A percentile compares a stretch with the other conserved stretches of the same genome.
These are phyloP conservation scores for Rhingia rostrata DNA, from an alignment of 2,888 invertebrate species.

Conservation along the genomic window DNA sequence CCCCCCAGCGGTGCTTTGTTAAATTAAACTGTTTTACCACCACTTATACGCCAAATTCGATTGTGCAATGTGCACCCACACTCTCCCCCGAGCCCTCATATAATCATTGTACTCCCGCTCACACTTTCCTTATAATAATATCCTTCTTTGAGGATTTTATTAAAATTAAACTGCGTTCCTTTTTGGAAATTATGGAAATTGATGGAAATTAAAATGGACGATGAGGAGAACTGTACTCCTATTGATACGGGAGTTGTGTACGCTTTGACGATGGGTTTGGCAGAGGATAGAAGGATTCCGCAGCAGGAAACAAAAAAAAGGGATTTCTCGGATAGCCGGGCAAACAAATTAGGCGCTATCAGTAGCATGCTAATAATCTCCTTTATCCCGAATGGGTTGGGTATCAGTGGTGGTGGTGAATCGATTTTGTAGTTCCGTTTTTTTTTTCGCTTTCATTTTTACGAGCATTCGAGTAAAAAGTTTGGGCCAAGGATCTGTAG, in stretches of 20 bases:
- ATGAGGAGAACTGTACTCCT: conserved; percentile 19
- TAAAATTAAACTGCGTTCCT: conserved; percentile 51
- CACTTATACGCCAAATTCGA: conserved; percentile 52
- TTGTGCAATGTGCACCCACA: conserved; percentile 39
- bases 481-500: conserved; percentile 26
- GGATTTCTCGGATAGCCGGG: conserved; percentile 32
- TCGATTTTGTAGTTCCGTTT: conserved; percentile 16
- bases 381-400: neutral
- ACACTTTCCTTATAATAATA: conserved; percentile 35
- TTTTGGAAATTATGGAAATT: conserved; percentile 60
- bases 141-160: conserved; percentile 51
- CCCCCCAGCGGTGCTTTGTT: conserved; percentile 42
- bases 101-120: conserved; percentile 16
- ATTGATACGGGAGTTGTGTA: conserved; percentile 19
- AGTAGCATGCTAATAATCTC: conserved; percentile 49
- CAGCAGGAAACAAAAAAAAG: neutral
- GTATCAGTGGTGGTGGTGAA: neutral
- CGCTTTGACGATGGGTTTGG: neutral
- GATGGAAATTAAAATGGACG: conserved; percentile 58
- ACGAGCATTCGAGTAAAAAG: conserved; percentile 28
- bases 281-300: conserved; percentile 41
- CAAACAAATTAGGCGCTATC: conserved; percentile 51
- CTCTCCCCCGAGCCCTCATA: conserved; percentile 11
- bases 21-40: conserved; percentile 57
- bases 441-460: conserved; percentile 20